A percentile compares a stretch with the other conserved stretches of the same genome.
Conservation (phyloP, 2,113 vertebrate genomes). For the Melanerpes formicivorus region DNA sequence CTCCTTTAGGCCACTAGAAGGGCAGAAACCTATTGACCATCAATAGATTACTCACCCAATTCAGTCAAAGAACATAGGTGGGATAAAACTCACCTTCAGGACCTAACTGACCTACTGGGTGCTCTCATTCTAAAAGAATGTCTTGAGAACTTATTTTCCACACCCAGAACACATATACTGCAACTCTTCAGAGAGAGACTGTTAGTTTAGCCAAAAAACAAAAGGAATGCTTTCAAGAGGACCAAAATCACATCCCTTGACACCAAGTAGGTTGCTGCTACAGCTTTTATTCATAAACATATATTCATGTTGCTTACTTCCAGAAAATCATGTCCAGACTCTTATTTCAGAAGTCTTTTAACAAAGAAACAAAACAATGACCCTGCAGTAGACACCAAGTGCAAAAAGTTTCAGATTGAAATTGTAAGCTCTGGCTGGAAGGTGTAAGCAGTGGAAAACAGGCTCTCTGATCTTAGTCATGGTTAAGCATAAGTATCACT, state of each 20-base stretch:
- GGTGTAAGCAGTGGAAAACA: neutral
- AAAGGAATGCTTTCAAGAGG: neutral
- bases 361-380: neutral
- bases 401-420: neutral
- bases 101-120: neutral
- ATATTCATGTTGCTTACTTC: neutral
- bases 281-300: neutral
- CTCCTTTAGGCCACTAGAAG: neutral
- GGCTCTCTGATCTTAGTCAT: neutral
- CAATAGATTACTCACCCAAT: neutral
- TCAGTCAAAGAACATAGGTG: neutral
- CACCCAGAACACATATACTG: neutral
- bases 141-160: neutral
- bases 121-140: neutral
- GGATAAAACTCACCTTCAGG: neutral
- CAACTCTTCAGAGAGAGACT: neutral
- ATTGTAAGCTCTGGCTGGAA: neutral
- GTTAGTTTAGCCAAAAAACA: neutral
- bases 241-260: neutral
- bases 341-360: neutral
- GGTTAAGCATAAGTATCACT: neutral
- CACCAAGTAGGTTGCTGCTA: neutral
- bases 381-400: neutral
- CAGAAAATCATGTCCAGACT: neutral
- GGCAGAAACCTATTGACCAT: neutral